Evolutionary conservation across 2,113 vertebrate genomes (phyloP), one percentile per base, ranked within the genome.

Genomic region (Channa argus): DNA sequence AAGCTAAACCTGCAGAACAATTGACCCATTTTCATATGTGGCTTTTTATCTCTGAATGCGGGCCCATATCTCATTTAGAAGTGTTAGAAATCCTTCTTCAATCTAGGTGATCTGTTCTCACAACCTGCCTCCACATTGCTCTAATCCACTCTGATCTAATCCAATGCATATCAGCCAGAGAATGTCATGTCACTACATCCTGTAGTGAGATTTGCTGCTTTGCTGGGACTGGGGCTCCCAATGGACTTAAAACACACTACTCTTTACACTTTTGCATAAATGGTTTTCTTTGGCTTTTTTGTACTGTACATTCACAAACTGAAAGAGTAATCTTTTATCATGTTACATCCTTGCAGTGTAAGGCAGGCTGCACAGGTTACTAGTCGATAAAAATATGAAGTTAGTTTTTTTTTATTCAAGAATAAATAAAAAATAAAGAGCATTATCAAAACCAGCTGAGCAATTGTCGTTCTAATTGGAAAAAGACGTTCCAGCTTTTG

Each of bases 61-160:
- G 73, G 83, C 80, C 82, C 89, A 79, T 84, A 91, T 93, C 91
- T 91, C 81, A 89, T 92, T 92, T 92, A 73, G 82, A 85, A 89
- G 91, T 86, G 90, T 83, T 80, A 77, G 83, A 90, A 89, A 89
- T 88, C 85, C 85, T 66, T 71, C 83, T 88, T 90, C 86, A 91
- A 88, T 90, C 88, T 83, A 90, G 90, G 89, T 93, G 90, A 91
- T 91, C 91, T 86, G 41, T 84, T 90, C 86, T 85, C 86, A 86
- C 84, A 83, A 83, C 85, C 76, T 85, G 80, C 75, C 77, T 80
- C 77, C 84, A 64, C 87, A 73, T 70, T 56, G 53, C 71, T 74
- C 79, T 92, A 90, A 92, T 92, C 89, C 88, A 83, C 80, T 84
- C 80, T 60, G 55, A 90, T 91, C 79, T 87, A 81, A 88, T 92